Evolutionary conservation across 1,140 invertebrate species (phyloP).

Genomic region (Drosophila parabipectinata): DNA sequence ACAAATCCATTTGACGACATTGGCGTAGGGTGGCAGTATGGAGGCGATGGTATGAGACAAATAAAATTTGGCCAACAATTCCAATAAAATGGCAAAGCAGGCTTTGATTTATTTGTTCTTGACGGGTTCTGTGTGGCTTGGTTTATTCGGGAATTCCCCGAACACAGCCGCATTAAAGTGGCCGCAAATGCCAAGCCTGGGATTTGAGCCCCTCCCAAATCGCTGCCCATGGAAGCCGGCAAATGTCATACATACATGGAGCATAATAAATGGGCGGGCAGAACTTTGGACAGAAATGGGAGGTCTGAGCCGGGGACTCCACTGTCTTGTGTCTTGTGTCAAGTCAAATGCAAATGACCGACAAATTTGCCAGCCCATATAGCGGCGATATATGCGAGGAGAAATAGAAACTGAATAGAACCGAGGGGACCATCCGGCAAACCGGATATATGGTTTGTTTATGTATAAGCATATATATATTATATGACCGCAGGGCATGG

Average conservation of each 20-base stretch:
- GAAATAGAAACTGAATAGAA: constrained; percentile 29
- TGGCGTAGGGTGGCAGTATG: constrained; percentile 31
- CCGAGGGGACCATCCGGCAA: not conserved
- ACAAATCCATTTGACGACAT: constrained; percentile 79
- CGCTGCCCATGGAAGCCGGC: not conserved
- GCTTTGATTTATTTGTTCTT: constrained; percentile 58
- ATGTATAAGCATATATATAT: constrained; percentile 15
- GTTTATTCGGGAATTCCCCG: constrained; percentile 50
- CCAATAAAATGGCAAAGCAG: constrained; percentile 73
- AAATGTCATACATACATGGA: constrained; percentile 60
- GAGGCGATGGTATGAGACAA: constrained; percentile 5
- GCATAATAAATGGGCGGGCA: constrained; percentile 67
- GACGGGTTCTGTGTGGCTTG: constrained; percentile 30
- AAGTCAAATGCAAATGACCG: constrained; percentile 61
- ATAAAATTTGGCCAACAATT: constrained; percentile 74
- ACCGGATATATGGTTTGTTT: constrained; percentile 33
- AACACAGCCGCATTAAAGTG: constrained; percentile 24
- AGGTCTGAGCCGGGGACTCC: constrained; percentile 13
- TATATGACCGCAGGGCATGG: constrained; percentile 35
- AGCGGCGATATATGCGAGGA: constrained; percentile 13
- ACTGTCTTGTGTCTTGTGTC: constrained; percentile 53
- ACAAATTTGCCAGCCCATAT: constrained; percentile 56
- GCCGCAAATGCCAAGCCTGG: constrained; percentile 54
- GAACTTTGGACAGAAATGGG: constrained; percentile 52
- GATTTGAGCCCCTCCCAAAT: constrained; percentile 8